Conservation (phyloP, 2,113 vertebrate genomes). For the Heloderma charlesbogerti region DNA sequence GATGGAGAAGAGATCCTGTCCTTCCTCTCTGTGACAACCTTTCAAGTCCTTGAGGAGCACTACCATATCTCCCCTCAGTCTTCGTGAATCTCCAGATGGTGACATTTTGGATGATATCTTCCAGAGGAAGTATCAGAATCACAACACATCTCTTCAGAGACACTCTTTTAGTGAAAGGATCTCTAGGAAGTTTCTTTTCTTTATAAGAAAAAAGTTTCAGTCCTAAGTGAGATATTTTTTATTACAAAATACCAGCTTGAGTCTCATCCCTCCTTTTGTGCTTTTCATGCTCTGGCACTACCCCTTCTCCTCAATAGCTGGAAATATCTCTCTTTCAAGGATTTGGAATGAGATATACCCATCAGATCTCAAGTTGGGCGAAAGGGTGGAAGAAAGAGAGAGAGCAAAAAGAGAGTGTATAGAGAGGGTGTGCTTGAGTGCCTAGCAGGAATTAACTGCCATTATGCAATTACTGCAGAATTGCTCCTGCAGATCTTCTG, state of each 20-base stretch:
- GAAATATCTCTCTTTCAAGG: background rate
- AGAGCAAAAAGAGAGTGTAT: too few species aligned
- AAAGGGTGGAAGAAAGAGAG: too few species aligned
- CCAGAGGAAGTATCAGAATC: background rate
- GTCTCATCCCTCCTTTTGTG: background rate
- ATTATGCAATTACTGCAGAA: too few species aligned
- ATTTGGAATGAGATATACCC: background rate
- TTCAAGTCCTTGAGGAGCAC: background rate
- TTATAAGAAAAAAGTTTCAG: background rate
- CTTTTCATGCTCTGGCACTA: background rate
- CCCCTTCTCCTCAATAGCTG: background rate
- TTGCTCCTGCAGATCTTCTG: too few species aligned
- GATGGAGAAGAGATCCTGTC: too few species aligned
- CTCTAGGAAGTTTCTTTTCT: background rate
- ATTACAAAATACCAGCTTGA: background rate
- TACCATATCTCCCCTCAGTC: too few species aligned
- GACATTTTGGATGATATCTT: background rate
- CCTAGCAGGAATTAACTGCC: too few species aligned
- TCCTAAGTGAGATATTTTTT: background rate
- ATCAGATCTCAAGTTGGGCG: too few species aligned
- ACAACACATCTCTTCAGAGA: background rate
- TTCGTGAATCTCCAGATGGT: background rate
- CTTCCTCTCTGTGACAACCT: too few species aligned
- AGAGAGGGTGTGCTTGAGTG: too few species aligned
- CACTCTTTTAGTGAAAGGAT: background rate